phyloP scores from a whole-genome alignment of 2,797 vertebrate species.

The Podarcis siculus region DNA sequence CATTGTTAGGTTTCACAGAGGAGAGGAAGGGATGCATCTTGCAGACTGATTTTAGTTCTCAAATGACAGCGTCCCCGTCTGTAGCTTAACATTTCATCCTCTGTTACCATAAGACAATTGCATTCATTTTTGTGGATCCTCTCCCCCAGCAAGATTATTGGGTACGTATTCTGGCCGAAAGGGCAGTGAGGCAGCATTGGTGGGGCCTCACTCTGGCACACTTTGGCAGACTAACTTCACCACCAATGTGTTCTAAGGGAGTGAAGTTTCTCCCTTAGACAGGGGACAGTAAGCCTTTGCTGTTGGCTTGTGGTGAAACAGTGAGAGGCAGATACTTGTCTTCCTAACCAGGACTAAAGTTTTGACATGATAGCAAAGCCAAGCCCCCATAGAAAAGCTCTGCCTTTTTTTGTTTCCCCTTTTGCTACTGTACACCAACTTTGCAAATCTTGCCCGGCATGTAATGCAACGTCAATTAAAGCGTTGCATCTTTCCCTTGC shows the following conservation, averaged over 20 bases:
- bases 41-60: not conserved
- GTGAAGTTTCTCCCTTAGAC: slow-evolving; percentile 39
- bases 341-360: slow-evolving; percentile 50
- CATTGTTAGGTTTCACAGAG: slow-evolving; percentile 47
- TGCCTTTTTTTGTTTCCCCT: slow-evolving; percentile 46
- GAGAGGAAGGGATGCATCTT: too few species aligned
- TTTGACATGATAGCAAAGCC: not conserved
- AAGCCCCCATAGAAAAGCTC: slow-evolving; percentile 44
- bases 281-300: not conserved
- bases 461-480: not conserved
- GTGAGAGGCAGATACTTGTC: slow-evolving; percentile 35
- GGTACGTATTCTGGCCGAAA: not conserved
- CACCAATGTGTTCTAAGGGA: not conserved
- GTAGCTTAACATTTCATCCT: not conserved
- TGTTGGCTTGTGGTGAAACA: slow-evolving; percentile 14
- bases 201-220: not conserved
- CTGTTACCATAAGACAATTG: too few species aligned
- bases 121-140: too few species aligned
- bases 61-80: not conserved
- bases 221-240: not conserved
- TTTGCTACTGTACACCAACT: slow-evolving; percentile 21
- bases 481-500: slow-evolving; percentile 22
- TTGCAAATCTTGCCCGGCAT: slow-evolving; percentile 47
- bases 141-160: too few species aligned
- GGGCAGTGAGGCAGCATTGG: too few species aligned